Evolutionary conservation across 2,888 invertebrate species (phyloP).

Genomic region (Cristatella mucedo): DNA sequence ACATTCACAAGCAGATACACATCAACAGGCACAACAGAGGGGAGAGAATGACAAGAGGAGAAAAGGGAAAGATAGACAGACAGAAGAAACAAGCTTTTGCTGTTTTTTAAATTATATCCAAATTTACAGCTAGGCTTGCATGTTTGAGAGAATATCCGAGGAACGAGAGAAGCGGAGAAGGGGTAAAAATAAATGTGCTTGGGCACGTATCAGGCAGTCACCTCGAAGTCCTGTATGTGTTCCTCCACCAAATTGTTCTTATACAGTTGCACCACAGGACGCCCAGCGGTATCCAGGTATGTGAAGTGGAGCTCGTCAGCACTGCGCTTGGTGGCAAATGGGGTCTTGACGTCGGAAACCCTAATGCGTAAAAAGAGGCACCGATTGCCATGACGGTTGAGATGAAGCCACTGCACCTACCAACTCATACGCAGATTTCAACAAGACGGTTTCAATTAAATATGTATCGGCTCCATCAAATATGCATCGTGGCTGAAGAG

Average conservation of each 20-base stretch:
- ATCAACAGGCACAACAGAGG: slow-evolving; percentile 11
- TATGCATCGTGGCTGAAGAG: no score
- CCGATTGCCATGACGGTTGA: not conserved
- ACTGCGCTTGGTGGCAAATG: slow-evolving; percentile 59
- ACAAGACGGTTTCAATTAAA: no score
- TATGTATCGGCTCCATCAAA: no score
- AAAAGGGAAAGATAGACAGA: not conserved
- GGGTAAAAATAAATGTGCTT: no score
- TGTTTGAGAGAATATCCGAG: not conserved
- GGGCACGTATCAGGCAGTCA: no score
- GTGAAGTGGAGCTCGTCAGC: slow-evolving; percentile 67
- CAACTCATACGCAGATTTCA: not conserved
- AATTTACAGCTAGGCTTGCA: not conserved
- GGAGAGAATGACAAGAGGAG: not conserved
- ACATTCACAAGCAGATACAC: slow-evolving; percentile 1
- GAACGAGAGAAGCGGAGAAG: no score
- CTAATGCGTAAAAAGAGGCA: slow-evolving; percentile 26
- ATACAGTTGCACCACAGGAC: slow-evolving; percentile 71
- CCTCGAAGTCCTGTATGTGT: slow-evolving; percentile 76
- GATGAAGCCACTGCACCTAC: no score
- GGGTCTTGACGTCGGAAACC: slow-evolving; percentile 62
- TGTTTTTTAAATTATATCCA: not conserved
- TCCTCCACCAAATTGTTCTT: slow-evolving; percentile 73
- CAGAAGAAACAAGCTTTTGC: no score
- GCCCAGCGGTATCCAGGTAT: slow-evolving; percentile 82